These are phyloP conservation scores for Agrochola lota DNA, from an alignment of 2,888 invertebrate species.

Conservation along the genomic window DNA sequence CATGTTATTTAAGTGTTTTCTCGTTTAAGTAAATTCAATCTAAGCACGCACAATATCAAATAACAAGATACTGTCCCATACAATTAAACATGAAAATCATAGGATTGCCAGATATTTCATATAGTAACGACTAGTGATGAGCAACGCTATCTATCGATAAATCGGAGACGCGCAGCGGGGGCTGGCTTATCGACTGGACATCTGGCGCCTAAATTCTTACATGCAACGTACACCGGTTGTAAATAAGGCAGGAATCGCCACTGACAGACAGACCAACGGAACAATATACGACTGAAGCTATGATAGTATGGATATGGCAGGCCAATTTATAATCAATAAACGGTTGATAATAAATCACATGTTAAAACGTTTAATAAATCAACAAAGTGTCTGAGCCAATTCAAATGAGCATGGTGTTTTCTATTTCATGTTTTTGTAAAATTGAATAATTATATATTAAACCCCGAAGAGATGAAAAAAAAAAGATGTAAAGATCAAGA, in stretches of 20 bases:
- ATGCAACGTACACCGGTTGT: constrained; percentile 72
- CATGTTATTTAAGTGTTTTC: constrained; percentile 11
- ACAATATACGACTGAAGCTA: constrained; percentile 58
- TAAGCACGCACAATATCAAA: constrained; percentile 38
- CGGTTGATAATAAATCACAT: constrained; percentile 30
- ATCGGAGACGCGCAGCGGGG: constrained; percentile 77
- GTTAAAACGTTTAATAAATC: constrained; percentile 49
- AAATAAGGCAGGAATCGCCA: constrained; percentile 71
- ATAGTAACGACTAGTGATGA: constrained; percentile 65
- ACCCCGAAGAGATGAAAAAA: neutral
- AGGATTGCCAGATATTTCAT: constrained; percentile 43
- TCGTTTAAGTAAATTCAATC: constrained; percentile 30
- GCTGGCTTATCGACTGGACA: constrained; percentile 76
- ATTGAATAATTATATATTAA: constrained; percentile 17
- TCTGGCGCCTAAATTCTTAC: constrained; percentile 88
- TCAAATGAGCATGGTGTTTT: constrained; percentile 33
- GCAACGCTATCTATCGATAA: constrained; percentile 76
- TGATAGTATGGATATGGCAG: constrained; percentile 64
- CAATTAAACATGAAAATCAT: constrained; percentile 59
- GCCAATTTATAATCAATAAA: constrained; percentile 51
- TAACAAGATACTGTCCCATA: constrained; percentile 37
- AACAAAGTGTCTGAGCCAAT: constrained; percentile 44
- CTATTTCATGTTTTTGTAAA: constrained; percentile 12
- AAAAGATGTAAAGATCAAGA: neutral
- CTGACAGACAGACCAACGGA: constrained; percentile 70